These are phyloP conservation scores for Andrena camellia DNA, from an alignment of 2,888 invertebrate genomes.

Conservation along the genomic window DNA sequence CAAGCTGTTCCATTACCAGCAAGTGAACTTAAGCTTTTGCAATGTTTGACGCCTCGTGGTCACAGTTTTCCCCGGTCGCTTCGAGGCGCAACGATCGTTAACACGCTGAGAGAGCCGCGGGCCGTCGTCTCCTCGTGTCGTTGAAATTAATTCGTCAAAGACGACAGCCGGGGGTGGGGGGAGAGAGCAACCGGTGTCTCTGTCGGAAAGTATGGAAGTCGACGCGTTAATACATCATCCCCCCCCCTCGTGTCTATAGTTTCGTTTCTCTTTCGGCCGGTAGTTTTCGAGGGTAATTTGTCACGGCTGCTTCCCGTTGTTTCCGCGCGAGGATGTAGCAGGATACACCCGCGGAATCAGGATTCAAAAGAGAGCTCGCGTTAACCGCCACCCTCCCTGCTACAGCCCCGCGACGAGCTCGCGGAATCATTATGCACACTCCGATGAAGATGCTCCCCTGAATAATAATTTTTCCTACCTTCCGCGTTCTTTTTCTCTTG, in stretches of 20 bases:
- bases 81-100: constrained; percentile 13
- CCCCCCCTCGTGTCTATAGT: constrained; percentile 50
- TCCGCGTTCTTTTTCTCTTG: background rate
- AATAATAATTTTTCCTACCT: constrained; percentile 35
- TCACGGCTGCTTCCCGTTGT: constrained; percentile 54
- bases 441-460: constrained; percentile 41
- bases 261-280: constrained; percentile 55
- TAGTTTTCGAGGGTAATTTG: constrained; percentile 69
- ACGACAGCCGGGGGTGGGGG: background rate
- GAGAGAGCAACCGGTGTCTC: constrained; percentile 19
- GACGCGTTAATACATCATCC: constrained; percentile 66
- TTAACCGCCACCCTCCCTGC: constrained; percentile 16
- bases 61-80: background rate
- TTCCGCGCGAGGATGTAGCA: constrained; percentile 39
- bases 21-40: background rate
- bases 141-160: constrained; percentile 47
- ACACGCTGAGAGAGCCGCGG: background rate
- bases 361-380: constrained; percentile 45
- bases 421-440: constrained; percentile 51
- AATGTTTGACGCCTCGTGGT: background rate
- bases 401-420: constrained; percentile 24
- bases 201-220: constrained; percentile 22
- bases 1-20: too few relatives aligned
- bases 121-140: background rate
- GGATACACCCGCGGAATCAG: constrained; percentile 27